phyloP scores from a whole-genome alignment of 2,797 vertebrate genomes.

The Clarias fuscus region DNA sequence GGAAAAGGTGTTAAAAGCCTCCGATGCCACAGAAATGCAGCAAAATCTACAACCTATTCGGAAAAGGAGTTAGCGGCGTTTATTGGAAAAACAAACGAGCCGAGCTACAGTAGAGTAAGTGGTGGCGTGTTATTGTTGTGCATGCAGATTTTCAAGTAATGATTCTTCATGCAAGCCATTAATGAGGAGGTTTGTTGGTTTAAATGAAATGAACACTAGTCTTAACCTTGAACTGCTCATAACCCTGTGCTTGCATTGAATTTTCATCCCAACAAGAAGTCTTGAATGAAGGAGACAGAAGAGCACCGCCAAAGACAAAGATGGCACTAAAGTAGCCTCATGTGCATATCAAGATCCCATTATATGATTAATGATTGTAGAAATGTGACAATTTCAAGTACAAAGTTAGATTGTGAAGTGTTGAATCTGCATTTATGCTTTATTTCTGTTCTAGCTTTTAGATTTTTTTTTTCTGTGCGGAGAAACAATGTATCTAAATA shows the following conservation, averaged over 20 bases:
- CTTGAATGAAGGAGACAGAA: neutral
- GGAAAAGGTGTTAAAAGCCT: conserved; percentile 33
- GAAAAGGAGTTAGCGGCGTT: neutral
- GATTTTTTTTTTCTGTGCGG: neutral
- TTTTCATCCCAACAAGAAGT: neutral
- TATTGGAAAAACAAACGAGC: conserved; percentile 29
- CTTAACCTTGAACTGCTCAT: neutral
- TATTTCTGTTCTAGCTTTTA: neutral
- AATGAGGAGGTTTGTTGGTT: neutral
- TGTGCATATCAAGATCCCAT: neutral
- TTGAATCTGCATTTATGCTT: neutral
- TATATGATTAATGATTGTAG: conserved; percentile 13
- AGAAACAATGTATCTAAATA: neutral
- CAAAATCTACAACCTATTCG: neutral
- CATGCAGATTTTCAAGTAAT: neutral
- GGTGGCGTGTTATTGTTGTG: neutral
- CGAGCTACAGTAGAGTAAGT: neutral
- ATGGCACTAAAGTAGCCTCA: neutral
- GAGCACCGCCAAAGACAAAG: neutral
- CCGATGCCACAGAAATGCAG: neutral
- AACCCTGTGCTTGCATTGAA: neutral
- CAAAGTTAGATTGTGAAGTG: neutral
- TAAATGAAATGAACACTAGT: neutral
- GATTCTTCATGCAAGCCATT: conserved; percentile 10
- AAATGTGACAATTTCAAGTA: neutral